Evolutionary conservation across 2,113 vertebrate genomes (phyloP), one percentile per base, ranked within the genome.

Genomic region (Ploceus nigricollis): DNA sequence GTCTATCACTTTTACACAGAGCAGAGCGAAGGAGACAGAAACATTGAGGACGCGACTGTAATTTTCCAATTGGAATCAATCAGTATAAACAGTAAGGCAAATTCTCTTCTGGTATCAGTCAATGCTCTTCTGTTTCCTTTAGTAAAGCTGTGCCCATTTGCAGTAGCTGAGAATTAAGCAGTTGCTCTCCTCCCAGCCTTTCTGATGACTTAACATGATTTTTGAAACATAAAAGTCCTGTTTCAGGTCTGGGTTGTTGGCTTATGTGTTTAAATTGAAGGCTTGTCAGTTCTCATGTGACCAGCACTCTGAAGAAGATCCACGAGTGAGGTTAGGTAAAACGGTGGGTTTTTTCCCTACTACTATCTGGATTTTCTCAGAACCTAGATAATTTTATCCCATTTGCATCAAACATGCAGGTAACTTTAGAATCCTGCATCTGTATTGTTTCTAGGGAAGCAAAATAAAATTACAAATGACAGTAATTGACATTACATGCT

Each of bases 401-500:
- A 97, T 98, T 98, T 98, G 97, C 97, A 98, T 98, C 98, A 98
- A 98, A 98, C 98, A 97, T 97, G 88, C 97, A 98, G 98, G 98
- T 98, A 98, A 98, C 97, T 98, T 96, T 97, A 98, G 98, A 98
- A 97, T 97, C 89, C 90, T 95, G 97, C 90, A 96, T 98, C 98
- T 98, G 98, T 96, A 97, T 98, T 98, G 92, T 98, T 98, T 98
- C 97, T 97, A 84, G 94, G 70, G 96, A 97, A 66, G 93, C 79
- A 90, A 97, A 97, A 98, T 97, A 92, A 93, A 98, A 98, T 98
- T 98, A 97, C 90, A 97, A 97, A 98, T 98, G 98, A 98, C 98
- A 98, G 97, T 98, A 98, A 98, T 98, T 98, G 98, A 97, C 97
- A 98, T 98, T 98, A 98, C 94, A 98, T 97, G 95, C 96, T 97